Base-by-base conservation (phyloP, 2,797 vertebrate species). In the Spinus pinus region DNA sequence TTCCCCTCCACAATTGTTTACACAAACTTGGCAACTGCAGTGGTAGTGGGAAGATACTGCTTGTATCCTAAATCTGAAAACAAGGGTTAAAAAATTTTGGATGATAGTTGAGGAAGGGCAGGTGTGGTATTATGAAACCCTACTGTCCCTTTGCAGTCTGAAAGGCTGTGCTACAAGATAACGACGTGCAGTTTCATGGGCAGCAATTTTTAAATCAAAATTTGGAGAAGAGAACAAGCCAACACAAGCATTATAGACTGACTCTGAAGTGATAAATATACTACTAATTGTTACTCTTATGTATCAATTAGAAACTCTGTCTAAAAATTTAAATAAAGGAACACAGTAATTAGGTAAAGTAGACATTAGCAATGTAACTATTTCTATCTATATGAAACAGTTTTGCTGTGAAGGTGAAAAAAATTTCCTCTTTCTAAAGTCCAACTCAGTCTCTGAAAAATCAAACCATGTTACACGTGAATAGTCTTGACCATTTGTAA, bases 241-340 rank as follows among this genome's bases (percentile, higher is more conserved):
- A 88, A 69, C 21, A 53, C 22, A 80, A 80, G 24, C 17, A n/a
- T 31, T 84, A 50, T 0, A 58, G 53, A 69, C 14, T 41, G 25
- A 49, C 10, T 57, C 41, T 39, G 20, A 70, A 44, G 9, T 39
- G 30, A 64, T 49, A 58, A 58, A 61, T 57, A 56, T 6, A 75
- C 21, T 58, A 70, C 14, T 13, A 13, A 19, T 21, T 81, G 41
- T 64, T 18, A 30, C 31, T 78, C 14, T 56, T 70, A 69, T 1
- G 15, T 18, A 56, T 44, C 53, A 70, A 46, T 85, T 33, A 56
- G 11, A 9, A 69, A 44, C 62, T 79, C 23, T 82, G 25, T 42
- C 33, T 9, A 18, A 88, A 82, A 91, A 83, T 42, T 18, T n/a
- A 93, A 91, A 56, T 25, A 83, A 56, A 67, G 49, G n/a, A 89